These are phyloP conservation scores for Drosophila mimetica DNA, from an alignment of 2,888 invertebrate genomes.

Conservation along the genomic window DNA sequence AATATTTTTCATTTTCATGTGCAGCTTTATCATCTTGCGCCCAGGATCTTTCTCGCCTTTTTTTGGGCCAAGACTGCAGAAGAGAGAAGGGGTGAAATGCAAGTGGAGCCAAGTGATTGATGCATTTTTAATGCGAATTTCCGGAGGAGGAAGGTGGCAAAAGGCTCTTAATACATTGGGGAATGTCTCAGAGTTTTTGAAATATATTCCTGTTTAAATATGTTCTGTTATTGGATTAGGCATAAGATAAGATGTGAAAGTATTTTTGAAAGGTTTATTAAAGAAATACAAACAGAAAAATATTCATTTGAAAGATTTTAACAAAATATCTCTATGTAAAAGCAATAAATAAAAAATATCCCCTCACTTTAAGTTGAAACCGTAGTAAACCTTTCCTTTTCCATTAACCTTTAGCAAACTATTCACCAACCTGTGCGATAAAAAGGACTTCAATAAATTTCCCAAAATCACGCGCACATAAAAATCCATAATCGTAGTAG, in stretches of 20 bases:
- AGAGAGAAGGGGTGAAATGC: neutral
- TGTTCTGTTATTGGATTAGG: neutral
- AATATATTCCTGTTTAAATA: neutral
- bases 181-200: neutral
- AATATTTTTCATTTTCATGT: slow-evolving; percentile 62
- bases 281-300: too few relatives aligned
- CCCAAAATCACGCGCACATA: slow-evolving; percentile 39
- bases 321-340: too few relatives aligned
- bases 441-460: slow-evolving; percentile 40
- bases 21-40: slow-evolving; percentile 56
- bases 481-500: slow-evolving; percentile 47
- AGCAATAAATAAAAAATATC: too few relatives aligned
- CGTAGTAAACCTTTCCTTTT: neutral
- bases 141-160: slow-evolving; percentile 20
- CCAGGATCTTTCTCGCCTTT: slow-evolving; percentile 17
- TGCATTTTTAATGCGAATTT: slow-evolving; percentile 80
- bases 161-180: neutral
- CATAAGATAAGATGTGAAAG: neutral
- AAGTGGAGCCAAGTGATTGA: slow-evolving; percentile 70
- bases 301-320: too few relatives aligned
- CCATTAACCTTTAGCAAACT: slow-evolving; percentile 1
- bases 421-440: slow-evolving; percentile 5
- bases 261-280: too few relatives aligned
- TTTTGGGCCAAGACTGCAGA: slow-evolving; percentile 26
- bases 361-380: neutral